These are phyloP conservation scores for Murina feae DNA, from an alignment of 2,113 vertebrate species.

Conservation along the genomic window DNA sequence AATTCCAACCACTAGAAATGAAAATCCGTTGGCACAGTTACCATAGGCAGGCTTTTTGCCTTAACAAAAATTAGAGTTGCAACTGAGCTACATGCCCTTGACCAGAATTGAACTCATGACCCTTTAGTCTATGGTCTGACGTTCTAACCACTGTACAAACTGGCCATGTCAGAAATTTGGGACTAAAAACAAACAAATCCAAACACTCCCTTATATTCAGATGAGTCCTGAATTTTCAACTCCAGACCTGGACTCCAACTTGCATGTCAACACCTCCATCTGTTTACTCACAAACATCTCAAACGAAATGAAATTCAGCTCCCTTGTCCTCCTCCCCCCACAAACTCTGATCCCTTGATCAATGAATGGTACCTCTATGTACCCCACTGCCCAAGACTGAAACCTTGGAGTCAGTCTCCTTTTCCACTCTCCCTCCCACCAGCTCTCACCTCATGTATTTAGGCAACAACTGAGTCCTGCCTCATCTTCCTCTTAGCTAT, in stretches of 20 bases:
- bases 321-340: background rate
- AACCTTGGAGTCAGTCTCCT: background rate
- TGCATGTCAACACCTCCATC: background rate
- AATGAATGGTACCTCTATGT: background rate
- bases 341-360: background rate
- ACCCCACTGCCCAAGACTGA: background rate
- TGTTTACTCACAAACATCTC: background rate
- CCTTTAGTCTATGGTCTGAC: too few relatives aligned
- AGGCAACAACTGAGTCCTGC: background rate
- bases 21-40: background rate
- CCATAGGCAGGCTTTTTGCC: slow-evolving; percentile 33
- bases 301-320: background rate
- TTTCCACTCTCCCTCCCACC: fast-evolving
- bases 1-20: background rate
- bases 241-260: background rate
- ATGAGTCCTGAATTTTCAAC: background rate
- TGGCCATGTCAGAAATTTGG: background rate
- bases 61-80: slow-evolving; percentile 49
- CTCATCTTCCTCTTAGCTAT: background rate
- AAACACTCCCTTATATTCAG: background rate
- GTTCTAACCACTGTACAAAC: too few relatives aligned
- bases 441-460: background rate
- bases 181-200: background rate
- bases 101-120: too few relatives aligned
- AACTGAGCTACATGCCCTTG: too few relatives aligned